Evolutionary conservation across 1,140 invertebrate genomes (phyloP).

Genomic region (Rhysida immarginata): DNA sequence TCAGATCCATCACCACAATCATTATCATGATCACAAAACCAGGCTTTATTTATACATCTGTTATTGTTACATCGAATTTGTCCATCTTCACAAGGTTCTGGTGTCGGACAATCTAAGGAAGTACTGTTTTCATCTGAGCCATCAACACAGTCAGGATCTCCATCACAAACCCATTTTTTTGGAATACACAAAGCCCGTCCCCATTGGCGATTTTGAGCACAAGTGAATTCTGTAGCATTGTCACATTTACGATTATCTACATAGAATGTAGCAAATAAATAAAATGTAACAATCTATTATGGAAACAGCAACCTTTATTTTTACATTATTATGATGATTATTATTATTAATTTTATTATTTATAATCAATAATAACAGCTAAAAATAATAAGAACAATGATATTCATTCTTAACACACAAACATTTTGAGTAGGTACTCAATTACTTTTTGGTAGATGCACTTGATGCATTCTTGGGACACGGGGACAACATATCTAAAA

Average conservation of each 20-base stretch:
- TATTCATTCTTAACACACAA: too few species aligned
- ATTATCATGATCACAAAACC: constrained; percentile 78
- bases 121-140: constrained; percentile 89
- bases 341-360: too few species aligned
- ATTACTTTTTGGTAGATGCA: too few species aligned
- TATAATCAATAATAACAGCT: too few species aligned
- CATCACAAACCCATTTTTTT: constrained; percentile 86
- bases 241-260: constrained; percentile 75
- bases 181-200: constrained; percentile 84
- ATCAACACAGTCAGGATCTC: constrained; percentile 88
- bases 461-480: too few species aligned
- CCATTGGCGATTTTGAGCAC: constrained; percentile 76
- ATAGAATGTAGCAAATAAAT: too few species aligned
- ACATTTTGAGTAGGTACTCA: too few species aligned
- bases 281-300: too few species aligned
- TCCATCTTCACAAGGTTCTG: constrained; percentile 61
- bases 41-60: constrained; percentile 63
- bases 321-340: too few species aligned
- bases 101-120: constrained; percentile 56
- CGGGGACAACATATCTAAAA: too few species aligned
- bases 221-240: constrained; percentile 80
- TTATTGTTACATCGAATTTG: constrained; percentile 85
- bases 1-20: constrained; percentile 87
- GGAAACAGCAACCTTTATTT: too few species aligned
- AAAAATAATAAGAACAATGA: too few species aligned